Base-by-base conservation (phyloP, 2,797 vertebrate genomes). In the Sardinella longiceps region DNA sequence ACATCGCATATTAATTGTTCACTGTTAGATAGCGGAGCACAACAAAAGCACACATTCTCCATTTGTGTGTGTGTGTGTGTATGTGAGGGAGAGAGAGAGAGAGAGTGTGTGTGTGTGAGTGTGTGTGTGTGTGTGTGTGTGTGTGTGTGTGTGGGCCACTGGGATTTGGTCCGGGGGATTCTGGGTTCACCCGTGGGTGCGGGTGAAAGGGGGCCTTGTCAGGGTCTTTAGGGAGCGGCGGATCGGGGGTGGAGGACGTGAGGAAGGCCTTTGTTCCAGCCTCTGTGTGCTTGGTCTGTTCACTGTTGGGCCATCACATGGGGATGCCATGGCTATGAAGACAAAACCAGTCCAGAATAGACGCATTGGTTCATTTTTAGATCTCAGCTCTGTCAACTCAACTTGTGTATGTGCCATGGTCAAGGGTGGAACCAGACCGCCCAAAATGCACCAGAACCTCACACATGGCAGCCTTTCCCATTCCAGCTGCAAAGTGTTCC, bases 291-390 rank as follows among this genome's bases (percentile, higher is more conserved):
- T 51, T 25, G 80, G 74, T 86, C 81, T 85, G 83, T 87, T 83
- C 77, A 82, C 87, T 87, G 86, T 85, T 80, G 85, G 86, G 81
- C 50, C 84, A 66, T 89, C 88, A 90, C 87, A 87, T 90, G 87
- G 82, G 74, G 81, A 87, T 81, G 53, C 43, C 81, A 28, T 15
- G 63, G 63, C 63, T 6, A 37, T 5, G 18, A 18, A 33, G 30
- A 70, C 63, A 37, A 70, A 70, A 70, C 63, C 63, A 70, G 63
- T 28, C 30, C 1, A 33, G 63, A 70, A 70, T 70, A 33, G 14
- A 70, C 14, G 14, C 63, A 33, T 70, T 33, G 63, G 63, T 70
- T 33, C 63, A 70, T 70, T 70, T 70, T 70, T 70, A 70, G 63
- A 70, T 70, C 11, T 60, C 56, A 60, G 56, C n/a, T 10, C 56